A percentile compares a stretch with the other conserved stretches of the same genome.
These are phyloP conservation scores for Drosophila ohnishii DNA, from an alignment of 1,140 invertebrate genomes.

Conservation along the genomic window DNA sequence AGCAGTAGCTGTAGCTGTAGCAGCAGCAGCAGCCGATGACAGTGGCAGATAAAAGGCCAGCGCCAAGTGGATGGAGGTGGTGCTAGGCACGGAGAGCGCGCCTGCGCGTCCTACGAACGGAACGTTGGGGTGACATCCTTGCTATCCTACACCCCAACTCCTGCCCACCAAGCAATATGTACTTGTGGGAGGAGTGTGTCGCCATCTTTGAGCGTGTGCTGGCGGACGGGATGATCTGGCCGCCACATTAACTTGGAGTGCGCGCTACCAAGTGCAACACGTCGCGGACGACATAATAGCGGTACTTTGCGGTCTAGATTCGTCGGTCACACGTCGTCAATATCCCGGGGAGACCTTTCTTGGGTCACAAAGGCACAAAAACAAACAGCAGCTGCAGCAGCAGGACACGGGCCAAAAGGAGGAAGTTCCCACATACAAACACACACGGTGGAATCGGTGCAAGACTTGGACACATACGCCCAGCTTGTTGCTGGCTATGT, in stretches of 20 bases:
- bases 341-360: constrained; percentile 42
- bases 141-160: constrained; percentile 9
- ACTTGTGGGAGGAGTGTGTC: constrained; percentile 67
- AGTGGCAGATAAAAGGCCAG: constrained; percentile 53
- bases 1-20: not conserved
- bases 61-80: constrained; percentile 27
- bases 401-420: constrained; percentile 30
- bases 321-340: constrained; percentile 72
- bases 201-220: constrained; percentile 69
- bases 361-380: constrained; percentile 28
- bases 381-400: constrained; percentile 28
- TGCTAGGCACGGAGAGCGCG: constrained; percentile 46
- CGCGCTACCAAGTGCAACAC: constrained; percentile 77
- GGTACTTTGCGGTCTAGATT: constrained; percentile 73
- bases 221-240: constrained; percentile 46
- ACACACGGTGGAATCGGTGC: constrained; percentile 6
- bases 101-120: constrained; percentile 55
- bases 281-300: constrained; percentile 76
- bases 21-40: constrained; percentile 53
- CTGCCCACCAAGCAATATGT: constrained; percentile 2
- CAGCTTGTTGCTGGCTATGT: constrained; percentile 63
- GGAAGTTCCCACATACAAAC: constrained; percentile 12
- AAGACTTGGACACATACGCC: constrained; percentile 61
- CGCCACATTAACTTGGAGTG: constrained; percentile 77
- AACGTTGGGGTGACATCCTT: constrained; percentile 50